Evolutionary conservation across 2,797 vertebrate genomes (phyloP).

Genomic region (Gymnothorax javanicus): DNA sequence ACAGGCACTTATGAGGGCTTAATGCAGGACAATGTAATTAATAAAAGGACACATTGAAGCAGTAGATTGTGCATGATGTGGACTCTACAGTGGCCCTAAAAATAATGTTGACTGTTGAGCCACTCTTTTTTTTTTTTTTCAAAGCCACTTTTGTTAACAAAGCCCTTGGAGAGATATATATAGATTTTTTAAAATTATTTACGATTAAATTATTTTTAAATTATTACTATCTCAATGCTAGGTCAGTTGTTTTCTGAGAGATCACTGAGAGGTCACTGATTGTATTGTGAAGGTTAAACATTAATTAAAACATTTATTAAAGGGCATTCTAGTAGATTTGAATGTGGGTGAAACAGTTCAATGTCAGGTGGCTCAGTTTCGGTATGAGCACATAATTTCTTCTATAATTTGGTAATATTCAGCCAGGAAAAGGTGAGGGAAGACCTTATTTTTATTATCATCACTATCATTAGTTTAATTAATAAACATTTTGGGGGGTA

Average conservation of each 20-base stretch:
- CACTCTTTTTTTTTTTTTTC: conserved; percentile 1
- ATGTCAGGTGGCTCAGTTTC: too few relatives aligned
- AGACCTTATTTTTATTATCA: too few relatives aligned
- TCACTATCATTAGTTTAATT: too few relatives aligned
- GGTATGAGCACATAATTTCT: too few relatives aligned
- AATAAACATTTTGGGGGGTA: too few relatives aligned
- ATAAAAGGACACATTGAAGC: conserved; percentile 13
- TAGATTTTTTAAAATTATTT: too few relatives aligned
- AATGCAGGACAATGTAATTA: conserved; percentile 20
- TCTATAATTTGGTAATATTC: too few relatives aligned
- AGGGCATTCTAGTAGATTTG: too few relatives aligned
- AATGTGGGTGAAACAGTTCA: too few relatives aligned
- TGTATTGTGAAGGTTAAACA: conserved; percentile 3
- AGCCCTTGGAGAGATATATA: conserved; percentile 27
- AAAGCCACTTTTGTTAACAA: conserved; percentile 2
- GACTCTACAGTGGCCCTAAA: not conserved
- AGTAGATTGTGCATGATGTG: conserved; percentile 1
- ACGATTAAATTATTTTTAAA: too few relatives aligned
- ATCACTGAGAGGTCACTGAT: conserved; percentile 18
- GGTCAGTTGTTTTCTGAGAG: conserved; percentile 14
- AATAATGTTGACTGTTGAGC: not conserved
- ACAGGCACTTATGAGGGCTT: not conserved
- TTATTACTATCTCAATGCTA: not conserved
- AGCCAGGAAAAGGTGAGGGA: too few relatives aligned
- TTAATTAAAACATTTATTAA: conserved; percentile 15